These are phyloP conservation scores for Drosophila grimshawi DNA, from an alignment of 1,140 invertebrate species.

Conservation along the genomic window DNA sequence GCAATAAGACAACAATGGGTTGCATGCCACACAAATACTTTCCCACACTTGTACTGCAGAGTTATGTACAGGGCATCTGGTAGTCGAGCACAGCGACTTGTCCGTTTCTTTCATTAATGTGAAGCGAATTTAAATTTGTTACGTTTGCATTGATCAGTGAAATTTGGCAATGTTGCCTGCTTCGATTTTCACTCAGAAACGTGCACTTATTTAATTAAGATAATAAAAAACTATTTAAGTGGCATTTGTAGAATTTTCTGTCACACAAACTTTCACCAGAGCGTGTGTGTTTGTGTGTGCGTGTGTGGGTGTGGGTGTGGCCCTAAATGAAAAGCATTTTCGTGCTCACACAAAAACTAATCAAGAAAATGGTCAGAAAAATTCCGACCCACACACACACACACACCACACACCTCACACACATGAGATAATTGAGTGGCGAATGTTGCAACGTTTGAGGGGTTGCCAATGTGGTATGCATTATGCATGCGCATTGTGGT, in stretches of 20 bases:
- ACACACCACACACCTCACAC: no score
- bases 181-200: constrained; percentile 40
- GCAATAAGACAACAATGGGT: no score
- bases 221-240: constrained; percentile 27
- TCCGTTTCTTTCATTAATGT: constrained; percentile 27
- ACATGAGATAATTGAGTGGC: constrained; percentile 40
- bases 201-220: constrained; percentile 37
- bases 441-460: constrained; percentile 22
- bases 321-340: constrained; percentile 28
- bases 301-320: constrained; percentile 24
- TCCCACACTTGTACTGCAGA: neutral
- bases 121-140: constrained; percentile 44
- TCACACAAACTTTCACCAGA: constrained; percentile 43
- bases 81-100: neutral
- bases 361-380: constrained; percentile 44
- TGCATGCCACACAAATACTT: neutral
- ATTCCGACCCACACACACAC: constrained; percentile 6
- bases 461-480: constrained; percentile 31
- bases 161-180: constrained; percentile 41
- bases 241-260: constrained; percentile 45
- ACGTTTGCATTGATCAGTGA: constrained; percentile 34
- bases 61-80: neutral
- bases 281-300: neutral
- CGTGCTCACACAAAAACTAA: constrained; percentile 42
- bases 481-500: constrained; percentile 18